Conservation (phyloP, 1,140 invertebrate genomes). For the Eueides isabella region DNA sequence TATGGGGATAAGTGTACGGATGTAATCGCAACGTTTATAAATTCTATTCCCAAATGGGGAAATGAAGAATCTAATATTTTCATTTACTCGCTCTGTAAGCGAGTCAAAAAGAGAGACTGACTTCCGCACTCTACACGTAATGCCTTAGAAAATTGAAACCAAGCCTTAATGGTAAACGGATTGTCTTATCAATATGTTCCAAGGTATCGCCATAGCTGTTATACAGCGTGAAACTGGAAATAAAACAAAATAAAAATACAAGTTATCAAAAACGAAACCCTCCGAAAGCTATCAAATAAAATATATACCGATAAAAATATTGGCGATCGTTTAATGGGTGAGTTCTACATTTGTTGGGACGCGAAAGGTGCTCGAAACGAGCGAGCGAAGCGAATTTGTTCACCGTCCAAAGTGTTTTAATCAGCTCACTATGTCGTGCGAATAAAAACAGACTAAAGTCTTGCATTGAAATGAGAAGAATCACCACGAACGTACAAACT, state of each 20-base stretch:
- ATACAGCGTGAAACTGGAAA: no score
- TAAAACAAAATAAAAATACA: not conserved
- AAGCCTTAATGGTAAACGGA: no score
- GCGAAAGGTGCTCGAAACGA: slow-evolving; percentile 10
- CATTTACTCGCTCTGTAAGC: no score
- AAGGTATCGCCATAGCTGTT: no score
- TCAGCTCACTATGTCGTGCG: slow-evolving; percentile 49
- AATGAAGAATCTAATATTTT: no score
- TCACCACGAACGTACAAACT: slow-evolving; percentile 41
- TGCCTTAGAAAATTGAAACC: no score
- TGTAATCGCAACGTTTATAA: no score
- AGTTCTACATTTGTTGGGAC: slow-evolving; percentile 17
- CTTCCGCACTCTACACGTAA: no score
- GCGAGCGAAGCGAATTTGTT: slow-evolving; percentile 16
- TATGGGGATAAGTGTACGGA: no score
- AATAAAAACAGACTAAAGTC: slow-evolving; percentile 47
- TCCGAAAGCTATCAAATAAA: not conserved
- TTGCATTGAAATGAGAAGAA: slow-evolving; percentile 53
- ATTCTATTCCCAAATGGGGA: no score
- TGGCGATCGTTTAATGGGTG: slow-evolving; percentile 16
- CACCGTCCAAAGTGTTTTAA: slow-evolving; percentile 44
- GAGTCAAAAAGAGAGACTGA: no score
- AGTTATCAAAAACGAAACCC: not conserved
- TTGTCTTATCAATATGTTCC: no score
- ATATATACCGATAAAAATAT: slow-evolving; percentile 18